Conservation (phyloP, 1,140 invertebrate species). For the Diuraphis noxia region DNA sequence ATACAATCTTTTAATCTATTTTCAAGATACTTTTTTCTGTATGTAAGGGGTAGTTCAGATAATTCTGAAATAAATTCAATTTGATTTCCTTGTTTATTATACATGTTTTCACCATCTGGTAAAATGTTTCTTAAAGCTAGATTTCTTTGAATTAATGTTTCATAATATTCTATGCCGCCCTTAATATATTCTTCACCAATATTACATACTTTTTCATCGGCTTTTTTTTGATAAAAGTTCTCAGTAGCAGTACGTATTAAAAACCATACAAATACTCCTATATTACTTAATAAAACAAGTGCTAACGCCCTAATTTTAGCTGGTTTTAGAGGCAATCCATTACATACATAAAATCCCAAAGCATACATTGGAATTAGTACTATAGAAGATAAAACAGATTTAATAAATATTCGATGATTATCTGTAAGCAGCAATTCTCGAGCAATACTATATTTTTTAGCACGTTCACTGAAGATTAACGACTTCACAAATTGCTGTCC, state of each 20-base stretch:
- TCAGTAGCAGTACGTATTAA: slow-evolving; percentile 54
- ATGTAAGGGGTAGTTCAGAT: slow-evolving; percentile 21
- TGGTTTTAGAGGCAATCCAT: slow-evolving; percentile 54
- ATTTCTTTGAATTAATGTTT: slow-evolving; percentile 61
- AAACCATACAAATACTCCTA: slow-evolving; percentile 59
- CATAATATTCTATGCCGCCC: slow-evolving; percentile 63
- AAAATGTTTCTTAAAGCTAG: slow-evolving; percentile 57
- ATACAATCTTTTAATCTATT: neutral
- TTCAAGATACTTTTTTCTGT: slow-evolving; percentile 25
- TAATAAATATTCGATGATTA: slow-evolving; percentile 52
- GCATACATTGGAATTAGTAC: slow-evolving; percentile 56
- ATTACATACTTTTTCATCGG: slow-evolving; percentile 59
- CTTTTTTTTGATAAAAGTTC: slow-evolving; percentile 58
- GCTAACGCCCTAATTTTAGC: slow-evolving; percentile 57
- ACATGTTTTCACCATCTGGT: slow-evolving; percentile 43
- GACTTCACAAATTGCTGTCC: slow-evolving; percentile 59
- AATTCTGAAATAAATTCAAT: neutral
- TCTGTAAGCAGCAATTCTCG: slow-evolving; percentile 59
- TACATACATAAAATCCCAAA: slow-evolving; percentile 54
- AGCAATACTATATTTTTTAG: slow-evolving; percentile 62
- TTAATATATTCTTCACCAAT: slow-evolving; percentile 60
- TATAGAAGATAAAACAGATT: slow-evolving; percentile 55
- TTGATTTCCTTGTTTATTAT: slow-evolving; percentile 43
- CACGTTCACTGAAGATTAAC: slow-evolving; percentile 61
- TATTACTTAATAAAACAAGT: slow-evolving; percentile 58